Conservation (phyloP, 2,797 vertebrate genomes). For the Rhyacichthys aspro region DNA sequence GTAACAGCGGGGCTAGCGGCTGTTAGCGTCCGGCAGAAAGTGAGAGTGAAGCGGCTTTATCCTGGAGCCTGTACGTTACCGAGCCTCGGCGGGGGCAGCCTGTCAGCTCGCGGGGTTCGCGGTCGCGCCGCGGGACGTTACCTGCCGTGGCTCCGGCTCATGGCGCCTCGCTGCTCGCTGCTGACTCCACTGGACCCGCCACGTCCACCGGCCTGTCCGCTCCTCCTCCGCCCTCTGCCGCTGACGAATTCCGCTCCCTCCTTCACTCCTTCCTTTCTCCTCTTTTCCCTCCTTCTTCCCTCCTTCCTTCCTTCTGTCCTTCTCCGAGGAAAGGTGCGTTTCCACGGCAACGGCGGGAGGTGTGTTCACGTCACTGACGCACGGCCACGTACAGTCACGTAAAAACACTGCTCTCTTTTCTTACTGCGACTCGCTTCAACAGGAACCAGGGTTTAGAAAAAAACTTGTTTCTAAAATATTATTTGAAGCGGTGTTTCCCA, state of each 20-base stretch:
- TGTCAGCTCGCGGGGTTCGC: background rate
- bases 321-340: constrained; percentile 38
- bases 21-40: constrained; percentile 55
- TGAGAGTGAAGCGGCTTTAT: constrained; percentile 53
- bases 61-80: background rate
- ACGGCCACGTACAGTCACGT: constrained; percentile 5
- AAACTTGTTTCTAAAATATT: no score
- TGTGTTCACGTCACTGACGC: constrained; percentile 12
- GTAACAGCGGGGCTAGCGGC: constrained; percentile 36
- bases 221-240: constrained; percentile 42
- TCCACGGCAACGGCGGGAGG: constrained; percentile 46
- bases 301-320: constrained; percentile 5
- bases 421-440: no score
- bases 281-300: background rate
- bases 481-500: no score
- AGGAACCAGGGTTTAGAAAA: no score
- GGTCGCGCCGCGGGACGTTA: constrained; percentile 44
- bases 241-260: constrained; percentile 52
- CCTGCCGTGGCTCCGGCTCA: constrained; percentile 75
- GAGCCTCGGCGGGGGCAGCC: constrained; percentile 11
- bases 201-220: constrained; percentile 80
- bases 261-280: constrained; percentile 31
- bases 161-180: constrained; percentile 63
- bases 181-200: constrained; percentile 78
- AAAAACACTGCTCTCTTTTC: background rate